phyloP scores from a whole-genome alignment of 2,797 vertebrate genomes.

The Hippoglossus hippoglossus region DNA sequence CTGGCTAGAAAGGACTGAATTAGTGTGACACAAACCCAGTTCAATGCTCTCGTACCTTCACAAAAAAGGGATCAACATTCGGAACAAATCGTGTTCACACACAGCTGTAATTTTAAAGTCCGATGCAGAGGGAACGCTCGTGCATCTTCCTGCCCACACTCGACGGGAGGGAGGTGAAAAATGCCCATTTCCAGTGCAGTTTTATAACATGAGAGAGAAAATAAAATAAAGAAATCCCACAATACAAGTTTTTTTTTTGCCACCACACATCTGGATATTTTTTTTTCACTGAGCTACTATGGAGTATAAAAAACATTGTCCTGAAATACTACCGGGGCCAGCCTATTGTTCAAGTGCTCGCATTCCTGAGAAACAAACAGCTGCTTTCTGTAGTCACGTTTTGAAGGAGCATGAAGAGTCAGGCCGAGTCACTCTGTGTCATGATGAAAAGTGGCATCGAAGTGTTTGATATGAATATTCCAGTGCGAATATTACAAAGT shows the following conservation, averaged over 20 bases:
- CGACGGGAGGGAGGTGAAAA: slow-evolving; percentile 12
- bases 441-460: slow-evolving; percentile 21
- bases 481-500: slow-evolving; percentile 21
- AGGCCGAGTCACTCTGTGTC: slow-evolving; percentile 28
- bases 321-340: slow-evolving; percentile 61
- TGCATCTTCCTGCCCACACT: slow-evolving; percentile 3
- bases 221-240: slow-evolving; percentile 43
- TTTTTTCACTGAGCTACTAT: slow-evolving; percentile 58
- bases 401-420: slow-evolving; percentile 42
- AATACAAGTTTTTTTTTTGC: slow-evolving; percentile 51
- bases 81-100: slow-evolving; percentile 24
- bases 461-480: slow-evolving; percentile 36
- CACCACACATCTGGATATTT: slow-evolving; percentile 52
- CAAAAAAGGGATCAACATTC: slow-evolving; percentile 14
- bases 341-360: slow-evolving; percentile 67
- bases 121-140: slow-evolving; percentile 29
- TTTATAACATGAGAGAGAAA: slow-evolving; percentile 37
- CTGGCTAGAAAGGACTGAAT: slow-evolving; percentile 4
- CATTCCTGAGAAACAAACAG: slow-evolving; percentile 80
- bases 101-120: slow-evolving; percentile 24
- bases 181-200: slow-evolving; percentile 46
- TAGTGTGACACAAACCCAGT: slow-evolving; percentile 19
- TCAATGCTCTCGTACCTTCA: slow-evolving; percentile 36
- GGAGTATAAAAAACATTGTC: slow-evolving; percentile 65
- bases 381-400: slow-evolving; percentile 60